Base-by-base conservation (phyloP, 1,140 invertebrate genomes). In the Aphelinus atriplicis region DNA sequence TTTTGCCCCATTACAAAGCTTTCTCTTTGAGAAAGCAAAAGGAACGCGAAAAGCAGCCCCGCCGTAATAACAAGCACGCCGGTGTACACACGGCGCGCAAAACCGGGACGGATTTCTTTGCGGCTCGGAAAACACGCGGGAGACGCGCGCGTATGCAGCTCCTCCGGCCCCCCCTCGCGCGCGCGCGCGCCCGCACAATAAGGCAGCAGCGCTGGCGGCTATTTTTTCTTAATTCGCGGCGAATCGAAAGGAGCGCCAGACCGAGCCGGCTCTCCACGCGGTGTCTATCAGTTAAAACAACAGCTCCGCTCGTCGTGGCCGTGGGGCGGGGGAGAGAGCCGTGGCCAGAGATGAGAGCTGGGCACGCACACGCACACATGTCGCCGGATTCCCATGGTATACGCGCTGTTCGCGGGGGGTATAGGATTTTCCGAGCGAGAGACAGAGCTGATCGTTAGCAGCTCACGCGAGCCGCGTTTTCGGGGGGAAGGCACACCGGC, bases 251-350 rank as follows among this genome's bases (percentile, higher is more conserved):
- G 26, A 26, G 26, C 26, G 26, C 26, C 26, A 26, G 26, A 26
- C 26, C 26, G 26, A 26, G 26, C 26, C 26, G 26, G 57, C 7
- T 46, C 47, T 7, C 51, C 46, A 48, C 10, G 61, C 42, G 10
- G 3, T 1, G 26, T 73, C 71, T 73, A 73, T 73, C 71, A 73
- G 56, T 73, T 73, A 67, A 73, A 73, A 73, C 64, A 73, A 73
- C 71, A 73, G 46, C 46, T 10, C 26, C 7, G 48, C 48, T 3
- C 3, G n/a, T 5, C 26, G 42, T 3, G 4, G 55, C 2, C 7
- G 2, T 1, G 51, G 3, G 42, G 1, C 7, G 43, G n/a, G 7
- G 5, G 2, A n/a, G 10, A 47, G 50, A 26, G 55, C 47, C 45
- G 26, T 10, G 1, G 56, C n/a, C 10, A 68, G 43, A 58, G 43